Conservation (phyloP, 2,797 vertebrate species). For the Notolepis coatsorum region DNA sequence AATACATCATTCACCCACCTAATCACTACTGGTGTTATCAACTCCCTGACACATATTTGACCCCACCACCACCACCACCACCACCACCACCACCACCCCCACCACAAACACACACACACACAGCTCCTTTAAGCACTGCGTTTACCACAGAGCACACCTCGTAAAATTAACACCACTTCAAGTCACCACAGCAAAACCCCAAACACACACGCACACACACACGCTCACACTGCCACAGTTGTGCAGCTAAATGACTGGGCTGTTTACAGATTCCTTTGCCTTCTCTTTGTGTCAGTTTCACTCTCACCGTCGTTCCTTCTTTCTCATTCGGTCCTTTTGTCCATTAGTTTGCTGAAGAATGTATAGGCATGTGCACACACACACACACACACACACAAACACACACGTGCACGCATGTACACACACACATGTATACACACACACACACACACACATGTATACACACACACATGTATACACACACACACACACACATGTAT, state of each 20-base stretch:
- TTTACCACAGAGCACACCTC: constrained; percentile 70
- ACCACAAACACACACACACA: background rate
- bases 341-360: constrained; percentile 53
- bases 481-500: constrained; percentile 13
- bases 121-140: constrained; percentile 48
- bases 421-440: constrained; percentile 21
- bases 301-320: constrained; percentile 42
- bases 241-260: constrained; percentile 65
- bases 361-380: constrained; percentile 24
- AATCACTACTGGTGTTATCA: background rate
- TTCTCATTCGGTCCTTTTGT: constrained; percentile 56
- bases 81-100: no score
- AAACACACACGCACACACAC: constrained; percentile 1
- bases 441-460: background rate
- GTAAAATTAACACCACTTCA: constrained; percentile 73
- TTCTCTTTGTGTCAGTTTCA: constrained; percentile 39
- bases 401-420: background rate
- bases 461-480: constrained; percentile 38
- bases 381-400: constrained; percentile 11
- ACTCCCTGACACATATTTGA: constrained; percentile 13
- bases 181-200: constrained; percentile 55
- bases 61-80: constrained; percentile 24
- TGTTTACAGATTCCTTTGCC: constrained; percentile 68
- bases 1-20: background rate
- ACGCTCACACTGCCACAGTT: constrained; percentile 53